These are phyloP conservation scores for Mormoops blainvillei DNA, from an alignment of 2,113 vertebrate genomes.

Conservation along the genomic window DNA sequence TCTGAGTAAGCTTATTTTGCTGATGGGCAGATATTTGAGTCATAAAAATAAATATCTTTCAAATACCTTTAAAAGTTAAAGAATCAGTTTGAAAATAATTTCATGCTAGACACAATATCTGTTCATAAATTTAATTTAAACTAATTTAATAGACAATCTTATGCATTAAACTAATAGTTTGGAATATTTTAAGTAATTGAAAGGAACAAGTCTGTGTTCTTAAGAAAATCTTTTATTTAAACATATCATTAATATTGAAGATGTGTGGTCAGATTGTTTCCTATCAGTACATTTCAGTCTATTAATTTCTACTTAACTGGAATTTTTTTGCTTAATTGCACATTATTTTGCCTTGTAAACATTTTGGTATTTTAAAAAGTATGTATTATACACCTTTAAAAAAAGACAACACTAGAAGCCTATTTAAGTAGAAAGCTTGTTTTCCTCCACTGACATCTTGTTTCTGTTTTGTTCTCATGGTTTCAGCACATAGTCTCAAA, in stretches of 20 bases:
- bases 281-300: background rate
- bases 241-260: background rate
- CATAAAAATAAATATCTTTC: background rate
- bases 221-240: background rate
- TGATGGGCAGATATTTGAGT: background rate
- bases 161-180: background rate
- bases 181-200: background rate
- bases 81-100: background rate
- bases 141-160: background rate
- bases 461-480: background rate
- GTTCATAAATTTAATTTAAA: background rate
- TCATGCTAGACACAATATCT: background rate
- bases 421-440: background rate
- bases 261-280: background rate
- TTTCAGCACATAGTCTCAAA: background rate
- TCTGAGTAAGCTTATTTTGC: background rate
- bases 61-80: background rate
- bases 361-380: background rate
- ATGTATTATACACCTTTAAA: background rate
- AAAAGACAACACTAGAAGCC: background rate
- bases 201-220: background rate
- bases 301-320: background rate
- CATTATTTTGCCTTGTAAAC: background rate
- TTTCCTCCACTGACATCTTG: background rate
- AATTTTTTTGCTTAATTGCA: background rate